phyloP scores from a whole-genome alignment of 2,888 invertebrate genomes.

The Lasioglossum villosulum region DNA sequence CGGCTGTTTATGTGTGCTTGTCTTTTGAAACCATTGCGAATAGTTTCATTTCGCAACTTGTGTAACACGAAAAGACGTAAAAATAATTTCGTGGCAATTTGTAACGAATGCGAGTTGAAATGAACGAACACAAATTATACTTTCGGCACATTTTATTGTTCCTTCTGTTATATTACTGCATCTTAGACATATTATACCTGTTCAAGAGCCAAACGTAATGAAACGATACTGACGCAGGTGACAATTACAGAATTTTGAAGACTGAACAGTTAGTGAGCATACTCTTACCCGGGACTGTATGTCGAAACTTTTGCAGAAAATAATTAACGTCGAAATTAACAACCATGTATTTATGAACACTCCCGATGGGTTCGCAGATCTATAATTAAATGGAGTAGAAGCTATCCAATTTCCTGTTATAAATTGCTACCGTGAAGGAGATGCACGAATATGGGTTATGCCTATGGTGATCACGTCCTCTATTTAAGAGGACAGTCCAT shows the following conservation, averaged over 20 bases:
- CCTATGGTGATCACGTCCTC: neutral
- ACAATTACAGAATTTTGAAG: neutral
- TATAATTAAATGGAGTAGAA: neutral
- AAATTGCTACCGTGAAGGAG: neutral
- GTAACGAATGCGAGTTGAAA: neutral
- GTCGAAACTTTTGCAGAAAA: neutral
- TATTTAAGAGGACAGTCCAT: neutral
- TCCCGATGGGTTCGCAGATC: neutral
- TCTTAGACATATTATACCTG: too few relatives aligned
- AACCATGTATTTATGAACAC: neutral
- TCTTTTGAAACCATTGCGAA: slow-evolving; percentile 3
- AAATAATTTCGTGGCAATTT: neutral
- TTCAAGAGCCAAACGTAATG: neutral
- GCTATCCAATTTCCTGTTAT: neutral
- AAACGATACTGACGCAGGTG: neutral
- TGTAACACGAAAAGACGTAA: neutral
- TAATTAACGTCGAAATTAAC: neutral
- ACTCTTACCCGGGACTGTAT: neutral
- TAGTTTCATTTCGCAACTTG: neutral
- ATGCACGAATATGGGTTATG: neutral
- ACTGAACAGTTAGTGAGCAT: neutral
- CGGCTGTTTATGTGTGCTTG: neutral
- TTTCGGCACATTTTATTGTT: neutral
- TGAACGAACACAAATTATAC: neutral
- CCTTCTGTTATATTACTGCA: neutral